phyloP scores from a whole-genome alignment of 2,797 vertebrate species.

The Discoglossus pictus region DNA sequence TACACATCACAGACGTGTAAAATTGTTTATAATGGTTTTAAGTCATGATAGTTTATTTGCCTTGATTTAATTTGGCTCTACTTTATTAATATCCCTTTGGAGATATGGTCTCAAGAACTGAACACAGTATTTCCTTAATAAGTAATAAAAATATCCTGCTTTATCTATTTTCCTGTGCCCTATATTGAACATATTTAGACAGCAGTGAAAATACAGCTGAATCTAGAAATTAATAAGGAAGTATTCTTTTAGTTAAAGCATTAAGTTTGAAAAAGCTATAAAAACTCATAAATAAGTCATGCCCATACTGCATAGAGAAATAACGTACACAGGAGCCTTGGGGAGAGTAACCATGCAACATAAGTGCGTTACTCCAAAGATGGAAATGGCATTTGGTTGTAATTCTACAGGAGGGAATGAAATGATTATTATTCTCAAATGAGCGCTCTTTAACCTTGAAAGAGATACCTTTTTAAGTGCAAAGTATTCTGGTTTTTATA shows the following conservation, averaged over 20 bases:
- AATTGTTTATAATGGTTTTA: too few species aligned
- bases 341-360: constrained; percentile 33
- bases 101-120: too few species aligned
- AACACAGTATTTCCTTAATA: too few species aligned
- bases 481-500: too few species aligned
- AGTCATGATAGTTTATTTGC: too few species aligned
- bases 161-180: too few species aligned
- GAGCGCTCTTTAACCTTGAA: constrained; percentile 39
- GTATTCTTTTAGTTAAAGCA: constrained; percentile 38
- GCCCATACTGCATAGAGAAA: constrained; percentile 39
- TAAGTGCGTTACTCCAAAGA: constrained; percentile 32
- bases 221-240: constrained; percentile 15
- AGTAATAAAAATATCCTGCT: too few species aligned
- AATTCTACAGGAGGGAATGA: constrained; percentile 30
- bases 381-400: constrained; percentile 35
- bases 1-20: too few species aligned
- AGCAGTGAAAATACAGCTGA: constrained; percentile 11
- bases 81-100: too few species aligned
- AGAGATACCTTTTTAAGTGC: neutral
- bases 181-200: too few species aligned
- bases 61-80: too few species aligned
- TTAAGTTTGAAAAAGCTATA: constrained; percentile 34
- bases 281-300: constrained; percentile 48
- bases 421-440: constrained; percentile 27
- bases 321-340: constrained; percentile 39